Conservation (phyloP, 2,113 vertebrate species). For the Protomyctophum bolini region DNA sequence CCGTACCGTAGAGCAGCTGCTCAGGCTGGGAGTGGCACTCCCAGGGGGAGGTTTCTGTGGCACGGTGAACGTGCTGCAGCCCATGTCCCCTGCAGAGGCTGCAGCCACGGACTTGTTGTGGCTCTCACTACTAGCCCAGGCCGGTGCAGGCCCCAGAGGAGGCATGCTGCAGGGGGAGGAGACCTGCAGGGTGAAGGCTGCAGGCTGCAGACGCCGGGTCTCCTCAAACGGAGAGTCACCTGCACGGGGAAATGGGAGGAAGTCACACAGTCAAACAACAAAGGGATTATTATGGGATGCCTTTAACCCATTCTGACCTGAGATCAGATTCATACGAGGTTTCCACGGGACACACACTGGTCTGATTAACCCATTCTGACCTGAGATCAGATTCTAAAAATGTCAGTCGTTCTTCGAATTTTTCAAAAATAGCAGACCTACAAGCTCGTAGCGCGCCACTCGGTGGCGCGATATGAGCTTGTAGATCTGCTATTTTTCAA, state of each 20-base stretch:
- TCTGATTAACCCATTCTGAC: too few species aligned
- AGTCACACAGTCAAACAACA: background rate
- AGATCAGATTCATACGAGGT: too few species aligned
- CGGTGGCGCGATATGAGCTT: too few species aligned
- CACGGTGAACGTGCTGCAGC: slow-evolving; percentile 74
- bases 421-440: too few species aligned
- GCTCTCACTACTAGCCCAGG: slow-evolving; percentile 78
- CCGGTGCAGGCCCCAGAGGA: slow-evolving; percentile 74
- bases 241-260: slow-evolving; percentile 60
- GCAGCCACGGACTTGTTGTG: slow-evolving; percentile 65
- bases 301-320: too few species aligned
- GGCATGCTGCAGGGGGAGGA: slow-evolving; percentile 74
- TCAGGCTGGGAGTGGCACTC: slow-evolving; percentile 88
- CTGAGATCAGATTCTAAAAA: too few species aligned
- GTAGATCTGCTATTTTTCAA: too few species aligned
- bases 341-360: too few species aligned
- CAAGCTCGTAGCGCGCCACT: too few species aligned
- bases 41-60: slow-evolving; percentile 80
- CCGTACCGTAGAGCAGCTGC: slow-evolving; percentile 93
- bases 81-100: slow-evolving; percentile 64
- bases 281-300: background rate
- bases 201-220: slow-evolving; percentile 72
- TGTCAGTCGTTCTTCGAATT: too few species aligned
- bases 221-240: slow-evolving; percentile 84
- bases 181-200: slow-evolving; percentile 71